Evolutionary conservation across 2,888 invertebrate species (phyloP), one percentile per base, ranked within the genome.

Genomic region (Cantharis lateralis): DNA sequence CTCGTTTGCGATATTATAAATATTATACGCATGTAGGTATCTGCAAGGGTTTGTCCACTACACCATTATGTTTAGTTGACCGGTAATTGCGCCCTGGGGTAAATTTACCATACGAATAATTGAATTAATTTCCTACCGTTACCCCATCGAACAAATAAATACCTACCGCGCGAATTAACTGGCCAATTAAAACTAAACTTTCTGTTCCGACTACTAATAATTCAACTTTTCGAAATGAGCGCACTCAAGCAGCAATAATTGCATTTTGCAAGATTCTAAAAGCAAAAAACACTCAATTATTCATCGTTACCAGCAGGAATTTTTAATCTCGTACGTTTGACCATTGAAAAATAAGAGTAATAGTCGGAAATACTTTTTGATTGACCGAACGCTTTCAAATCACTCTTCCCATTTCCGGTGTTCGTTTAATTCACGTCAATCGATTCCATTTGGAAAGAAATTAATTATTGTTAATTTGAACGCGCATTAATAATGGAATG

Each of bases 301-400:
- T 32, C 32, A 32, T 32, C 32, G 32, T 32, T 32, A 32, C 20
- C n/a, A 64, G 64, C 64, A 64, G 20, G 64, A 64, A 64, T 64
- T 64, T 64, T 20, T 64, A 64, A 64, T 20, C 20, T 64, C 64
- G 18, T 64, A 64, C 64, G 64, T 64, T 64, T 64, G 64, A 20
- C 64, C 15, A 20, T 64, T 64, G 63, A 20, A 20, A 16, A 20
- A 64, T 20, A 64, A 64, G 64, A 64, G 64, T 64, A 64, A 64
- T 64, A 64, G 64, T 64, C 64, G 64, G 20, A 20, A 20, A 64
- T 64, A 64, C 64, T 64, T 32, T 32, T 64, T 64, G 64, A 64
- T 64, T 64, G 64, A 64, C 64, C 64, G 64, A 20, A 64, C 20
- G 64, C 64, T 64, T 64, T 16, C 64, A 64, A 64, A 64, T 64